Base-by-base conservation (phyloP, 2,888 invertebrate species). In the Apoda limacodes region DNA sequence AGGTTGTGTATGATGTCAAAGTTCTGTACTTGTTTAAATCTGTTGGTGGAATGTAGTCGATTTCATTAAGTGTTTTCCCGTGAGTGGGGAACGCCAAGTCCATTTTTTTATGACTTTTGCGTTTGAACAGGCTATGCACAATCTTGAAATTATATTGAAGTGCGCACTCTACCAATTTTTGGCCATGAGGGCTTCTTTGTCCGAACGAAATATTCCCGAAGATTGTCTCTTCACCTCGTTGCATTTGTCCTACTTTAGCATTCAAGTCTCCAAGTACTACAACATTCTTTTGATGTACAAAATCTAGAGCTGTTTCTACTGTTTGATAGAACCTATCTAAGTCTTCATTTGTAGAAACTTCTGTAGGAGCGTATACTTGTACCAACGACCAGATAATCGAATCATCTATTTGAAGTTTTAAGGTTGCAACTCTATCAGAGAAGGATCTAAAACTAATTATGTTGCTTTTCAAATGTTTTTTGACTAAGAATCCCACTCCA, bases 401-500 rank as follows among this genome's bases (percentile, higher is more conserved):
- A 9, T 35, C 27, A 6, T 28, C 6, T 21, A 14, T 13, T 21
- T 30, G 15, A 25, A 43, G 19, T 24, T 42, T 40, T 11, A 46
- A 13, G 7, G 34, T 10, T 4, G 40, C 40, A 2, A 44, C 37
- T 2, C 46, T 23, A 5, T 46, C 43, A 5, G 43, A 44, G 24
- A 41, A 30, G 6, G 36, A 38, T 34, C 30, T 34, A 1, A 42
- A 20, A 25, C 26, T 39, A 13, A 35, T 11, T 13, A 44, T 39
- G 15, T 41, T 30, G 10, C 31, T 12, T 22, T 30, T 40, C 20
- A 38, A 12, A 2, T 30, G 13, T 37, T 31, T 36, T 26, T 43
- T 40, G 13, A 48, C 30, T 13, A 46, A 9, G 10, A 42, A 48
- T 4, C 47, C 43, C 9, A 45, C 40, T 24, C 44, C 44, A 23